Percentiles rank a stretch among this genome's conserved stretches.
phyloP scores from a whole-genome alignment of 2,113 vertebrate genomes.

The Parus major region DNA sequence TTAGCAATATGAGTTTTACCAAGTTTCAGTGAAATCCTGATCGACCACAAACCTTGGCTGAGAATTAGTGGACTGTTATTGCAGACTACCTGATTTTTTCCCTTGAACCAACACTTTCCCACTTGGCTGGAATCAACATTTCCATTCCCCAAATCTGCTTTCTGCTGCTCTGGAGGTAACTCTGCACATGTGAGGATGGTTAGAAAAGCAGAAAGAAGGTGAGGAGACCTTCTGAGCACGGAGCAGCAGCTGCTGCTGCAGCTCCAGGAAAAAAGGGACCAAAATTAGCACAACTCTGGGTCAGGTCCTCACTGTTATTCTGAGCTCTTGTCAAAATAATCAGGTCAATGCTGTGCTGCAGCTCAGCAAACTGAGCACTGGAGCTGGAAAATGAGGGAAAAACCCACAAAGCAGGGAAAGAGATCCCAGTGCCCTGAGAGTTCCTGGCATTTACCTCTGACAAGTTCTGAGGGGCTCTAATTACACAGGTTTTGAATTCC shows the following conservation, averaged over 20 bases:
- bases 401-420: background rate
- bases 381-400: background rate
- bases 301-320: background rate
- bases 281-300: background rate
- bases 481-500: background rate
- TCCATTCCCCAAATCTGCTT: background rate
- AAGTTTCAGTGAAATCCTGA: background rate
- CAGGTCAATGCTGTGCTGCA: background rate
- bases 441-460: background rate
- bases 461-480: background rate
- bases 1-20: background rate
- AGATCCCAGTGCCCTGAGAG: background rate
- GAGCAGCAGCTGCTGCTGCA: background rate
- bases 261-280: background rate
- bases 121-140: background rate
- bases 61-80: background rate
- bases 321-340: constrained; percentile 18
- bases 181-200: background rate
- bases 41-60: background rate
- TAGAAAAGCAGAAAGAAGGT: background rate
- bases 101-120: background rate
- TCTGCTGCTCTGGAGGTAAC: background rate
- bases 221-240: background rate
- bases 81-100: background rate
- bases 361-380: background rate